Percentiles rank a stretch among this genome's conserved stretches.
Evolutionary conservation across 2,797 vertebrate genomes (phyloP).

Genomic region (Acridotheres tristis): DNA sequence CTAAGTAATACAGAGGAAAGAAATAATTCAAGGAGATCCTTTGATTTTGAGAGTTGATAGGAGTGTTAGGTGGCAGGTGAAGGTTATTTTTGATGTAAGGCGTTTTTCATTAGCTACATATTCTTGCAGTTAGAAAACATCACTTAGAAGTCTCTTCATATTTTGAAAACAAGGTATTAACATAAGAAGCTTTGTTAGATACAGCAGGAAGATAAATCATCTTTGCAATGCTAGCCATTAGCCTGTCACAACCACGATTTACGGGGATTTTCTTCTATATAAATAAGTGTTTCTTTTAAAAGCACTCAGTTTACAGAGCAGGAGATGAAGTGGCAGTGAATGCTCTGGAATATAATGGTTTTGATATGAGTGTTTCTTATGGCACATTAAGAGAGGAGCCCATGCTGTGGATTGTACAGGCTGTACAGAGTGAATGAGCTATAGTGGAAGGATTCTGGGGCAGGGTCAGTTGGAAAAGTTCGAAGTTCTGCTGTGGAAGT

Average conservation of each 20-base stretch:
- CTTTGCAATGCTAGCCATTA: slow-evolving; percentile 11
- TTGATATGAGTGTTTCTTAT: not conserved
- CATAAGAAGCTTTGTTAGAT: slow-evolving; percentile 27
- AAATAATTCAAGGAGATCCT: not conserved
- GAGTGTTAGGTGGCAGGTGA: not conserved
- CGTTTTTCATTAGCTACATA: not conserved
- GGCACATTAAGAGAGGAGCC: not conserved
- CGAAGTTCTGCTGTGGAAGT: not conserved
- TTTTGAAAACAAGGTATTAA: slow-evolving; percentile 26
- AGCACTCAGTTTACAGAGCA: slow-evolving; percentile 1
- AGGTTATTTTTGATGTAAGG: not conserved
- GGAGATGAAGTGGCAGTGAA: slow-evolving; percentile 22
- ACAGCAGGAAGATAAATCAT: slow-evolving; percentile 17
- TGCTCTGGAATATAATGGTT: not conserved
- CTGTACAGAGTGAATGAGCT: not conserved
- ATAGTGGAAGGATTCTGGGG: not conserved
- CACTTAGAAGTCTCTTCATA: not conserved
- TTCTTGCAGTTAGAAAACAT: slow-evolving; percentile 22
- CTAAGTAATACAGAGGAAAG: not conserved
- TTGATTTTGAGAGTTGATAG: not conserved
- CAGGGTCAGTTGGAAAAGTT: not conserved
- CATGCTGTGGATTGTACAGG: not conserved
- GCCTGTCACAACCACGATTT: slow-evolving; percentile 16
- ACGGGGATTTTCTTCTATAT: slow-evolving; percentile 34
- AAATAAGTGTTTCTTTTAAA: slow-evolving; percentile 46